These are phyloP conservation scores for Rhinoraja longicauda DNA, from an alignment of 2,797 vertebrate genomes.

Conservation along the genomic window DNA sequence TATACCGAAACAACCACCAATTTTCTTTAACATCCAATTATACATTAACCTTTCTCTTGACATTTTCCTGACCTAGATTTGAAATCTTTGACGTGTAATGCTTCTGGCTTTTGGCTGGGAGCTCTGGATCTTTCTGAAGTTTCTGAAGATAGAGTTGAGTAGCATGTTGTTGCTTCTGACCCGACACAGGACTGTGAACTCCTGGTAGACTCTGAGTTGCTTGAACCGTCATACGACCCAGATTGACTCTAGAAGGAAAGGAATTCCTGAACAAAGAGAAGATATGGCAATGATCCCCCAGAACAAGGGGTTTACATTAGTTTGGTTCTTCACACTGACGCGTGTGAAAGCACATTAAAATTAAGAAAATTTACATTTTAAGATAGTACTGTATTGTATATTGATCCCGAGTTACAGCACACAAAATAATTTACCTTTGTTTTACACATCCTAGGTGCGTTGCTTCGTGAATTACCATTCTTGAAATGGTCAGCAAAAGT, in stretches of 20 bases:
- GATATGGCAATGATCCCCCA: slow-evolving; percentile 12
- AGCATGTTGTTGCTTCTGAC: background rate
- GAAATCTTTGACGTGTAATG: background rate
- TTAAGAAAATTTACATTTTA: background rate
- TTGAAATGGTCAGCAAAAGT: background rate
- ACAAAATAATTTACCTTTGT: background rate
- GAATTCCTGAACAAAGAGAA: slow-evolving; percentile 32
- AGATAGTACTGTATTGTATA: background rate
- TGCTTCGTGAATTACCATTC: background rate
- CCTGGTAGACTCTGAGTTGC: background rate
- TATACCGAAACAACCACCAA: no score
- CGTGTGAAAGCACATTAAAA: background rate
- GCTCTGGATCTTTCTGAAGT: background rate
- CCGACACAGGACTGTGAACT: background rate
- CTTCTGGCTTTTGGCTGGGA: background rate
- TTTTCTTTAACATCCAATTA: background rate
- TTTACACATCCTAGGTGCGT: background rate
- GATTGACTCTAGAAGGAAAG: slow-evolving; percentile 27
- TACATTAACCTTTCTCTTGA: no score
- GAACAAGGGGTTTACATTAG: background rate
- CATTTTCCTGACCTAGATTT: slow-evolving; percentile 6
- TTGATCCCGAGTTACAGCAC: background rate
- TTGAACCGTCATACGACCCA: background rate
- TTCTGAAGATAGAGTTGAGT: no score
- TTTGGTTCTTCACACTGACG: background rate